Evolutionary conservation across 2,888 invertebrate genomes (phyloP).

Genomic region (Emmelina monodactyla): DNA sequence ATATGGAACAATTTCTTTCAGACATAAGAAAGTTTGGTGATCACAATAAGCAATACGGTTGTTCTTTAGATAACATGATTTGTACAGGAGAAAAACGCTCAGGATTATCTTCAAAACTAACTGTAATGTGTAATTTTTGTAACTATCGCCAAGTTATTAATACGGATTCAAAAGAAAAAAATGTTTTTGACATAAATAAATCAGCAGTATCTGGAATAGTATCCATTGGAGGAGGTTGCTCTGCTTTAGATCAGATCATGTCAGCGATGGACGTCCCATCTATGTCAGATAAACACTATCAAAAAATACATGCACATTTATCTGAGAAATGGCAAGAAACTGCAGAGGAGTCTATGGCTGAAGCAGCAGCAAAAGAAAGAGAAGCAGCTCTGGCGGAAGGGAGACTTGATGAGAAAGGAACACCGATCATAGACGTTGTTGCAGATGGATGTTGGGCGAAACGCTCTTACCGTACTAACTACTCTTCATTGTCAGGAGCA

Average conservation of each 20-base stretch:
- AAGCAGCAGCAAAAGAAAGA: constrained; percentile 6
- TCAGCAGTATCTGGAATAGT: not conserved
- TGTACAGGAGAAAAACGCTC: not conserved
- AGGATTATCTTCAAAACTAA: not conserved
- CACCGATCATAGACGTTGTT: constrained; percentile 8
- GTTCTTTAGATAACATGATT: constrained; percentile 1
- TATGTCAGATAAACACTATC: constrained; percentile 1
- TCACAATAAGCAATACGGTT: not conserved
- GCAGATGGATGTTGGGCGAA: constrained; percentile 11
- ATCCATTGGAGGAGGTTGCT: not conserved
- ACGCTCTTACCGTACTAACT: constrained; percentile 7
- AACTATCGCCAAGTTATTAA: constrained; percentile 1
- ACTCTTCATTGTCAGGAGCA: constrained; percentile 1
- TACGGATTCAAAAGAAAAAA: not conserved
- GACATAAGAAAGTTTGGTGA: constrained; percentile 1
- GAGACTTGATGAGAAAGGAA: constrained; percentile 3
- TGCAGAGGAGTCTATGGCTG: constrained; percentile 1
- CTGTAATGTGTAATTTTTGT: constrained; percentile 2
- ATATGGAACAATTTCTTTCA: constrained; percentile 1
- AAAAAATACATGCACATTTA: not conserved
- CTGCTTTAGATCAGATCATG: constrained; percentile 1
- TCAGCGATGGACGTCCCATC: not conserved
- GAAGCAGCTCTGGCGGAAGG: constrained; percentile 4
- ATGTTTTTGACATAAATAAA: constrained; percentile 1
- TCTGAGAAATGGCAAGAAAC: constrained; percentile 4